Conservation (phyloP, 2,797 vertebrate species). For the Meda fulgida region DNA sequence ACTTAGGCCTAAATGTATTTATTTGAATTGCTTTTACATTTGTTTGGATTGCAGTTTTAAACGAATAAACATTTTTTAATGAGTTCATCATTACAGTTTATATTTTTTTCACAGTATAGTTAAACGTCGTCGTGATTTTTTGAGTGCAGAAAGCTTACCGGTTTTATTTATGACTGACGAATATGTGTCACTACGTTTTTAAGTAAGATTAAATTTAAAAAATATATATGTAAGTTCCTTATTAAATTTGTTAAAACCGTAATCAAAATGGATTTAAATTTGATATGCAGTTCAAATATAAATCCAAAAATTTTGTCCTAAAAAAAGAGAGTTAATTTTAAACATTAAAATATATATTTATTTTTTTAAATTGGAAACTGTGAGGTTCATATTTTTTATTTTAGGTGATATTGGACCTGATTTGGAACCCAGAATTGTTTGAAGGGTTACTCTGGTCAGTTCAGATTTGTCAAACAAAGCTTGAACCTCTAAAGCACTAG, state of each 20-base stretch:
- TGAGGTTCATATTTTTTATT: neutral
- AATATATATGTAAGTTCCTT: too few relatives aligned
- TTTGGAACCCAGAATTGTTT: neutral
- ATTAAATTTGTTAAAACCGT: neutral
- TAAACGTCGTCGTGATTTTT: too few relatives aligned
- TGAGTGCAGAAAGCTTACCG: neutral
- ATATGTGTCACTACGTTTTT: neutral
- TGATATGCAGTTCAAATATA: neutral
- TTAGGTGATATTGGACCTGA: neutral
- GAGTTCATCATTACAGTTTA: too few relatives aligned
- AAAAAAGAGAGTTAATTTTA: neutral
- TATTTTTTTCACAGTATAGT: too few relatives aligned
- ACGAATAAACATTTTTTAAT: neutral
- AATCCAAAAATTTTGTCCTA: neutral
- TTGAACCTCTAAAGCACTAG: slow-evolving; percentile 35
- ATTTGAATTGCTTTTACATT: neutral
- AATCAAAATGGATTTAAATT: neutral
- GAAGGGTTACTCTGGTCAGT: neutral
- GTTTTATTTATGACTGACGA: neutral
- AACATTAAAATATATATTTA: neutral
- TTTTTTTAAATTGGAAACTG: neutral
- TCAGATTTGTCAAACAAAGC: neutral
- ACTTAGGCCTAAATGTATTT: neutral
- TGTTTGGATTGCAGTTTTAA: neutral
- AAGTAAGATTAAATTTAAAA: neutral